A percentile compares a stretch with the other conserved stretches of the same genome.
phyloP scores from a whole-genome alignment of 2,888 invertebrate species.

The Macrophya alboannulata region DNA sequence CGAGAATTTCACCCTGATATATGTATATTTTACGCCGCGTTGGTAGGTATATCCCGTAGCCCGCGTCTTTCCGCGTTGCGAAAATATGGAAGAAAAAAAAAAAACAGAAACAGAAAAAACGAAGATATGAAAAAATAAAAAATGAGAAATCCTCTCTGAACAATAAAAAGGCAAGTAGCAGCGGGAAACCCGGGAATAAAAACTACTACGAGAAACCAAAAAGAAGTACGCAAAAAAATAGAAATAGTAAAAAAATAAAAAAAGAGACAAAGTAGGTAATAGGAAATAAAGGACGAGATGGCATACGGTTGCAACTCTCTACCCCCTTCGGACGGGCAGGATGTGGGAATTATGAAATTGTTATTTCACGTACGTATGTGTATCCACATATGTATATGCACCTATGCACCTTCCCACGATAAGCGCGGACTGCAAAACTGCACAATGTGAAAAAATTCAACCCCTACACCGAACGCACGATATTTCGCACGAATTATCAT shows the following conservation, averaged over 20 bases:
- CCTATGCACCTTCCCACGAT: neutral
- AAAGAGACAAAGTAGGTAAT: constrained; percentile 22
- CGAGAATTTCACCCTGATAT: constrained; percentile 25
- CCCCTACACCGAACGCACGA: too few species aligned
- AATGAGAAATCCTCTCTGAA: constrained; percentile 56
- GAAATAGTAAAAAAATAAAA: constrained; percentile 41
- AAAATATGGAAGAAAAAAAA: constrained; percentile 50
- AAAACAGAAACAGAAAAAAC: constrained; percentile 46
- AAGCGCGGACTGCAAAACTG: neutral
- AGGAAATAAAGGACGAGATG: constrained; percentile 35
- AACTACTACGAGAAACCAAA: constrained; percentile 56
- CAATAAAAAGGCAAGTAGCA: constrained; percentile 61
- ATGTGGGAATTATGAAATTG: constrained; percentile 65
- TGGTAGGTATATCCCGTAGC: neutral
- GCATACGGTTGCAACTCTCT: constrained; percentile 15
- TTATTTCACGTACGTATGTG: constrained; percentile 67
- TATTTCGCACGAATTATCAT: too few species aligned
- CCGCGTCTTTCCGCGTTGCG: neutral
- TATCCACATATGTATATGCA: neutral
- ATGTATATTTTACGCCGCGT: constrained; percentile 5
- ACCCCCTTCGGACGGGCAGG: neutral
- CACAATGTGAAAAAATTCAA: too few species aligned
- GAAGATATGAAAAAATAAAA: constrained; percentile 44
- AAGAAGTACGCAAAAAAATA: constrained; percentile 22
- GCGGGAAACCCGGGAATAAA: neutral